Conservation (phyloP, 2,888 invertebrate genomes). For the Scaptodrosophila latifasciaeformis region DNA sequence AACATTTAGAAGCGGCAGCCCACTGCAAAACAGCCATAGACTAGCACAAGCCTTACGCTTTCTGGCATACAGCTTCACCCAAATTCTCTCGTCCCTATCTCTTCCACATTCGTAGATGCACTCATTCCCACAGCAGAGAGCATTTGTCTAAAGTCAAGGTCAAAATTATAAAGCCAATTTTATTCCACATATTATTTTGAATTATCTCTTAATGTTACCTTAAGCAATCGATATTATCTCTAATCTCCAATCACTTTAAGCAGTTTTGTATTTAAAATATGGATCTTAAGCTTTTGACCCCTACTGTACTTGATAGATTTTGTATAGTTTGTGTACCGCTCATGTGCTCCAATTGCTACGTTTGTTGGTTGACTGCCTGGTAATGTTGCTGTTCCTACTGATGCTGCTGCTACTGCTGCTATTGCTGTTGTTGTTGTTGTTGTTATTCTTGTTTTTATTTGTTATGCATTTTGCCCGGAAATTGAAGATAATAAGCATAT, state of each 20-base stretch:
- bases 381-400: background rate
- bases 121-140: background rate
- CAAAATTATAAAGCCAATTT: too few species aligned
- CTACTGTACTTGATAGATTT: background rate
- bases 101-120: background rate
- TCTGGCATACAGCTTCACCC: conserved; percentile 19
- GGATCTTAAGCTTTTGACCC: background rate
- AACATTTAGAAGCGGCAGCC: conserved; percentile 44
- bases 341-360: background rate
- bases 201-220: too few species aligned
- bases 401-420: too few species aligned
- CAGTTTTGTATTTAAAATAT: too few species aligned
- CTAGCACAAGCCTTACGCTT: conserved; percentile 34
- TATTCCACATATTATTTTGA: too few species aligned
- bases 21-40: conserved; percentile 33
- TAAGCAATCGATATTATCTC: too few species aligned
- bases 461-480: conserved; percentile 68
- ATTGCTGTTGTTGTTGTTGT: conserved; percentile 7
- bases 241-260: too few species aligned
- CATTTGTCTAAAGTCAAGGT: too few species aligned
- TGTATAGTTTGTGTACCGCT: background rate
- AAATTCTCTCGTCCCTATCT: background rate
- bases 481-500: conserved; percentile 71
- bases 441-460: conserved; percentile 60
- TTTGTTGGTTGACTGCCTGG: background rate